A percentile compares a stretch with the other conserved stretches of the same genome.
phyloP scores from a whole-genome alignment of 64 coral and sea anemone species.

The Montipora foliosa region DNA sequence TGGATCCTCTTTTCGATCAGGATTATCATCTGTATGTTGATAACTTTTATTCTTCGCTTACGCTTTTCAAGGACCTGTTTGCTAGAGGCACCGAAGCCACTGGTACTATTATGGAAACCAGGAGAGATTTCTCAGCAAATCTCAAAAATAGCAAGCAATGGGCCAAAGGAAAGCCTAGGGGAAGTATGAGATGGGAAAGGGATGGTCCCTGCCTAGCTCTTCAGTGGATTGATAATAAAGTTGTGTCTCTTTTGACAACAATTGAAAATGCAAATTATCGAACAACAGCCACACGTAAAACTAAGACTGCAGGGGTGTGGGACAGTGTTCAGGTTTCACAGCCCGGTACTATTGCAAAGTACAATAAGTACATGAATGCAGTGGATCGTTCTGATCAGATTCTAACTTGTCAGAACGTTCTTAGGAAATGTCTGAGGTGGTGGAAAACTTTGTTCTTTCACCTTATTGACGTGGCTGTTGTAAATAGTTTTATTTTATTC shows the following conservation, averaged over 20 bases:
- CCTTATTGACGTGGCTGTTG: constrained; percentile 42
- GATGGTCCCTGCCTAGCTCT: too few species aligned
- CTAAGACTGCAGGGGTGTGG: constrained; percentile 3
- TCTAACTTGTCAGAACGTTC: background rate
- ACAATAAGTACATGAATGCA: constrained; percentile 43
- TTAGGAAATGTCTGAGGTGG: constrained; percentile 30
- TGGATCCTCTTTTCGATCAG: too few species aligned
- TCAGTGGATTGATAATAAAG: too few species aligned
- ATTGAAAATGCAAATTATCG: constrained; percentile 48
- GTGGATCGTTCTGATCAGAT: constrained; percentile 57
- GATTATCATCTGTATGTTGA: too few species aligned
- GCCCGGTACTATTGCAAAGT: background rate
- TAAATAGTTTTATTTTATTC: constrained; percentile 58
- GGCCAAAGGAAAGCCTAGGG: too few species aligned
- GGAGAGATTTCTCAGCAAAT: too few species aligned
- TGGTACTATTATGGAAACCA: too few species aligned
- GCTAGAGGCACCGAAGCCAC: too few species aligned
- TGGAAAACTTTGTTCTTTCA: constrained; percentile 56
- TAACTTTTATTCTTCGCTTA: too few species aligned
- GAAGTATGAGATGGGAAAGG: too few species aligned
- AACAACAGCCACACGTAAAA: background rate
- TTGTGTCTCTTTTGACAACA: background rate
- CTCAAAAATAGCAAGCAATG: too few species aligned
- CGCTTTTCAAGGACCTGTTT: too few species aligned
- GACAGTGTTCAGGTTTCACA: background rate